These are phyloP conservation scores for Pararge aegeria DNA, from an alignment of 1,140 invertebrate species.

Conservation along the genomic window DNA sequence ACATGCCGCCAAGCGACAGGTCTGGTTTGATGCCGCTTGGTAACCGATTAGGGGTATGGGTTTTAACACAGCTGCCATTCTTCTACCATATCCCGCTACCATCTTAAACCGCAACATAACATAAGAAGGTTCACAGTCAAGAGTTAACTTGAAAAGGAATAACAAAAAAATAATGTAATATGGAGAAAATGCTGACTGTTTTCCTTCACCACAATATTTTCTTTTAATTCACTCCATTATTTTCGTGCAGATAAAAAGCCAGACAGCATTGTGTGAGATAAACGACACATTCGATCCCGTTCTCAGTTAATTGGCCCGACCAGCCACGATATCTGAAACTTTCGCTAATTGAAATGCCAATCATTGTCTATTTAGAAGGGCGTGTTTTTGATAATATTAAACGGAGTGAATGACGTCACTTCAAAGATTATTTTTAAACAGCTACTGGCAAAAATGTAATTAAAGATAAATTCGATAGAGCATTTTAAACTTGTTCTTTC, in stretches of 20 bases:
- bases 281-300: conserved; percentile 16
- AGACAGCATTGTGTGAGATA: conserved; percentile 15
- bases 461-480: no score
- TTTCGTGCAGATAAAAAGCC: conserved; percentile 13
- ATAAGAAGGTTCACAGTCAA: no score
- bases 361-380: conserved; percentile 28
- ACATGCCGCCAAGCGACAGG: no score
- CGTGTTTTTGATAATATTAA: neutral
- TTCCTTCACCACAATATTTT: conserved; percentile 6
- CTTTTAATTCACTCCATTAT: conserved; percentile 12
- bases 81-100: no score
- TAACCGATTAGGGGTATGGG: no score
- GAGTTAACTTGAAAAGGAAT: no score
- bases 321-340: conserved; percentile 34
- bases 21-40: no score
- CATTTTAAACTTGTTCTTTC: no score
- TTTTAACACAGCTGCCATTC: no score
- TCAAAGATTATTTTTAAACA: no score
- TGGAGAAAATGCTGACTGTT: neutral
- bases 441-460: no score
- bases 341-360: conserved; percentile 55
- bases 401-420: neutral
- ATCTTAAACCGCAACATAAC: no score
- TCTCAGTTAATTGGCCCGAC: conserved; percentile 25
- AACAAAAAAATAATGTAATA: neutral